Percentiles rank a stretch among this genome's conserved stretches.
Evolutionary conservation across 2,113 vertebrate genomes (phyloP).

Genomic region (Pseudorasbora parva): DNA sequence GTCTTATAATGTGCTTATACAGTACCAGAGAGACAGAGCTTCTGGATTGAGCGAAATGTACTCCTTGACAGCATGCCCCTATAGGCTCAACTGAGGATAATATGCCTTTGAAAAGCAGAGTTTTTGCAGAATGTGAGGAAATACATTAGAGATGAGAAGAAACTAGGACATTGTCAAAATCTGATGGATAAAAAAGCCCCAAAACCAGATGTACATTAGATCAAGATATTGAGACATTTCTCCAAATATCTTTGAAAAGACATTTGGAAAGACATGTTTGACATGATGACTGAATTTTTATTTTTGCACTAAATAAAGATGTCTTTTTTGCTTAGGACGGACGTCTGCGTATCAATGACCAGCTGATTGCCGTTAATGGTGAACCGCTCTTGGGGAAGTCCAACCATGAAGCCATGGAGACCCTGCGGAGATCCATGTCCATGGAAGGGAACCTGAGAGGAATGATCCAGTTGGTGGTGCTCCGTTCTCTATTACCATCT

Average conservation of each 20-base stretch:
- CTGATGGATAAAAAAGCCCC: not conserved
- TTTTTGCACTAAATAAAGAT: not conserved
- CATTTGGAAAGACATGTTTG: not conserved
- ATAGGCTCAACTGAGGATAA: constrained; percentile 26
- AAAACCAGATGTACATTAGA: not conserved
- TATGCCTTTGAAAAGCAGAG: constrained; percentile 5
- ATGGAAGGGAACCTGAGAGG: constrained; percentile 94
- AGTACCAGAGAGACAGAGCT: constrained; percentile 31
- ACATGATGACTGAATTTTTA: not conserved
- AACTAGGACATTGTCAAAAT: constrained; percentile 23
- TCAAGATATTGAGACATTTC: not conserved
- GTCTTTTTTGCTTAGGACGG: constrained; percentile 81
- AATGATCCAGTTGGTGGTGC: constrained; percentile 91
- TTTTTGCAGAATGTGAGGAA: constrained; percentile 11
- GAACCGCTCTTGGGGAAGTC: constrained; percentile 90
- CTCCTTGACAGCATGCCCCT: constrained; percentile 25
- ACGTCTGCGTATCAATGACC: constrained; percentile 88
- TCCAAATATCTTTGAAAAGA: not conserved
- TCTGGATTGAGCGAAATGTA: constrained; percentile 17
- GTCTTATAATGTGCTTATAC: constrained; percentile 53
- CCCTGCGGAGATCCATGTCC: constrained; percentile 94
- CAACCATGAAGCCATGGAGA: constrained; percentile 96
- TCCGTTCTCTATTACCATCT: constrained; percentile 74
- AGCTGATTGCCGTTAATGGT: constrained; percentile 94
- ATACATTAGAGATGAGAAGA: constrained; percentile 5